These are phyloP conservation scores for Buphagus erythrorhynchus DNA, from an alignment of 2,797 vertebrate species.

Conservation along the genomic window DNA sequence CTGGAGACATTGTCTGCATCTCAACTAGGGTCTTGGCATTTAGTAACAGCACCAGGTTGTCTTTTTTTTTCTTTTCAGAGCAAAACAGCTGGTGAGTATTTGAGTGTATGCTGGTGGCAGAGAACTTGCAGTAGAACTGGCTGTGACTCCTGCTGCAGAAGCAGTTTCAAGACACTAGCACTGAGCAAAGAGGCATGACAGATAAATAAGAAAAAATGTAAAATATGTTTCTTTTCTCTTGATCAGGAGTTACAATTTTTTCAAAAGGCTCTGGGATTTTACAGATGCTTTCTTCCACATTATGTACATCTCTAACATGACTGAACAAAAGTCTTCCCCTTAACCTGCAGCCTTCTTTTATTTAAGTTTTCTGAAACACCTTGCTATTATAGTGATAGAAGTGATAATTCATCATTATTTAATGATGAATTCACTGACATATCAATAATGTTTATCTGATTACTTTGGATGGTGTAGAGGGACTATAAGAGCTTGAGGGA, in stretches of 20 bases:
- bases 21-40: constrained; percentile 61
- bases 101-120: neutral
- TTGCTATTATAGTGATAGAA: constrained; percentile 23
- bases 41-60: constrained; percentile 49
- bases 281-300: constrained; percentile 13
- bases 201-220: neutral
- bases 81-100: constrained; percentile 41
- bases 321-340: constrained; percentile 18
- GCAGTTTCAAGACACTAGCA: neutral
- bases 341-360: neutral
- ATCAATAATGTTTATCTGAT: constrained; percentile 50
- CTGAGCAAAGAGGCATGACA: neutral
- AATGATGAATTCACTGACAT: constrained; percentile 42
- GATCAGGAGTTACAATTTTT: neutral
- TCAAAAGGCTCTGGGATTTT: constrained; percentile 4
- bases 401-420: constrained; percentile 27
- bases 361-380: constrained; percentile 14
- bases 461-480: constrained; percentile 29
- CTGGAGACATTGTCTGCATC: constrained; percentile 58
- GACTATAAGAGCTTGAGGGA: constrained; percentile 17
- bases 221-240: constrained; percentile 20
- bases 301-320: neutral
- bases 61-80: constrained; percentile 31
- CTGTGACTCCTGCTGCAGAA: neutral
- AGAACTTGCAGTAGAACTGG: neutral